Base-by-base conservation (phyloP, 2,113 vertebrate species). In the Antigone vipio region DNA sequence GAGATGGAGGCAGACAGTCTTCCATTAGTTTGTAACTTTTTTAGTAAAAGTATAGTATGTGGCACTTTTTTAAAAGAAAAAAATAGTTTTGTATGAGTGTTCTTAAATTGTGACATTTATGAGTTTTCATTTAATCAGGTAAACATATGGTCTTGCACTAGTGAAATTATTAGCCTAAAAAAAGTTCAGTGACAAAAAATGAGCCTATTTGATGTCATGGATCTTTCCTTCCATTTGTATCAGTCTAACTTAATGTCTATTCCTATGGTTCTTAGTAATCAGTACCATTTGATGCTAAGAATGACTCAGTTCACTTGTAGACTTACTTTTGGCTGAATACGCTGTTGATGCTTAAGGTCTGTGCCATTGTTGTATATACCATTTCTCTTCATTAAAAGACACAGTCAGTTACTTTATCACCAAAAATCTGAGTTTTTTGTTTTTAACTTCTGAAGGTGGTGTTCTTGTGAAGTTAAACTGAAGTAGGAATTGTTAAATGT, bases 1-100 rank as follows among this genome's bases (percentile, higher is more conserved):
- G 96, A 98, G 98, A 96, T 99, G 99, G 99, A 98, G 99, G 89
- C 99, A 99, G 96, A 99, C 99, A 0, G 99, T 99, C 79, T 99
- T 99, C 97, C 99, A 99, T 97, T 99, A 98, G 97, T 95, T 97
- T 96, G 62, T 95, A 95, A 81, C 74, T 96, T 96, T 96, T 97
- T 97, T 97, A 97, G 74, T 96, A 90, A 59, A 97, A 95, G 75
- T 97, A 97, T 84, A 86, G 90, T 97, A 93, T 96, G 96, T 96
- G 97, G 97, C 98, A 98, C 97, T 98, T 98, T 97, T 98, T 98
- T 97, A 96, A 98, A 97, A 94, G 85, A 92, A 96, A 89, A 97
- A 92, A 97, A 95, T 98, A 98, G 98, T 98, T 98, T 98, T 98
- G 97, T 98, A 98, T 97, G 96, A 79, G 95, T 98, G 96, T 95